Evolutionary conservation across 2,113 vertebrate species (phyloP), one percentile per base, ranked within the genome.

Genomic region (Hydropotes inermis): DNA sequence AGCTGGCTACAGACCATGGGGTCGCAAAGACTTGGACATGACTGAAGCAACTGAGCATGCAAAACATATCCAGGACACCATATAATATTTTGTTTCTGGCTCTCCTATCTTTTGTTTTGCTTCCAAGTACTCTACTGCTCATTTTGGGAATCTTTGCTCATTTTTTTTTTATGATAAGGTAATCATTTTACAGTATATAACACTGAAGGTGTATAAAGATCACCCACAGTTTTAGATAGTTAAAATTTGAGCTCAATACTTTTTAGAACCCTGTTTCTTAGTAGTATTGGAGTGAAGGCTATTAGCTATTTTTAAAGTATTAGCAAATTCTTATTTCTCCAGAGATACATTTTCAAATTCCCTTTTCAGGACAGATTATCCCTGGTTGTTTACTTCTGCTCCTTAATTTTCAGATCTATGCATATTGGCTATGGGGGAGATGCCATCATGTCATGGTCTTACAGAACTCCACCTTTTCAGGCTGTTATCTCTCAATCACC

Each of bases 171-270:
- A 85, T 94, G 92, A 43, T 54, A 78, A 90, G 25, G 15, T 57
- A 93, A 92, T 85, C 60, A 87, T 84, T 90, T 97, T 91, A 81
- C 58, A 95, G 33, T 87, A 54, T 55, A 27, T 7, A 83, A 39
- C 23, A n/a, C 25, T 70, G 67, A 95, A 93, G 36, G 58, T 47
- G n/a, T 90, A 28, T 84, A 92, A 79, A 64, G 57, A 64, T 70
- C 47, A 33, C 36, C 13, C 25, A 61, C 4, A 74, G n/a, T 86
- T 90, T 94, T 85, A 94, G 64, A 33, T 39, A 94, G 47, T 16
- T 96, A 85, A 97, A 92, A 84, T 47, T 95, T 91, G 47, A 92
- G 92, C 85, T 95, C 28, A 83, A 1, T 89, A n/a, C 87, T 96
- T 93, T 95, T 86, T 36, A 78, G 60, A 95, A 84, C 0, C 15